phyloP scores from a whole-genome alignment of 2,113 vertebrate genomes.

The Alethe castanea region DNA sequence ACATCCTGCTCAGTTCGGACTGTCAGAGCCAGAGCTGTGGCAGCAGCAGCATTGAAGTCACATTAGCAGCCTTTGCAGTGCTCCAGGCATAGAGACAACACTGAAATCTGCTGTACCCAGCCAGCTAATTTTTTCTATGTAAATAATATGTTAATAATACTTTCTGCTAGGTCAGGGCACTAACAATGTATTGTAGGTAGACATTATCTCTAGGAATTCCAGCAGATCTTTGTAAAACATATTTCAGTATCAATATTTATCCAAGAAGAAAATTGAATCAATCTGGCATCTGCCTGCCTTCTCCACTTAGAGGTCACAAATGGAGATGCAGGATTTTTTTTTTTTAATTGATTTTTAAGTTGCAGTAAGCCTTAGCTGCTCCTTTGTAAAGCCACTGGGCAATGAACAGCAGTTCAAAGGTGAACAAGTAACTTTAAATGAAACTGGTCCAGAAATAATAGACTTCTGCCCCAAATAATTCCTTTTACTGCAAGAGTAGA shows the following conservation, averaged over 20 bases:
- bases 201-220: neutral
- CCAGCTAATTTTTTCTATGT: neutral
- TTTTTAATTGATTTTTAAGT: slow-evolving; percentile 39
- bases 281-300: neutral
- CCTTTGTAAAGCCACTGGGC: neutral
- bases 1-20: neutral
- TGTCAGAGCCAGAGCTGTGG: neutral
- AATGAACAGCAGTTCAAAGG: slow-evolving; percentile 13
- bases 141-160: neutral
- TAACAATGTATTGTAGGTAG: neutral
- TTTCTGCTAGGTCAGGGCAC: neutral
- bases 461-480: neutral
- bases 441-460: neutral
- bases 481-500: neutral
- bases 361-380: neutral
- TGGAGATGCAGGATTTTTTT: neutral
- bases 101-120: neutral
- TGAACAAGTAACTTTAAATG: neutral
- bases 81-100: neutral
- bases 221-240: neutral
- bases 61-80: neutral
- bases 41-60: neutral
- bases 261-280: neutral
- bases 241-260: slow-evolving; percentile 20
- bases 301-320: slow-evolving; percentile 14